Evolutionary conservation across 2,113 vertebrate genomes (phyloP), one percentile per base, ranked within the genome.

Genomic region (Cryptoleucopteryx plumbea): DNA sequence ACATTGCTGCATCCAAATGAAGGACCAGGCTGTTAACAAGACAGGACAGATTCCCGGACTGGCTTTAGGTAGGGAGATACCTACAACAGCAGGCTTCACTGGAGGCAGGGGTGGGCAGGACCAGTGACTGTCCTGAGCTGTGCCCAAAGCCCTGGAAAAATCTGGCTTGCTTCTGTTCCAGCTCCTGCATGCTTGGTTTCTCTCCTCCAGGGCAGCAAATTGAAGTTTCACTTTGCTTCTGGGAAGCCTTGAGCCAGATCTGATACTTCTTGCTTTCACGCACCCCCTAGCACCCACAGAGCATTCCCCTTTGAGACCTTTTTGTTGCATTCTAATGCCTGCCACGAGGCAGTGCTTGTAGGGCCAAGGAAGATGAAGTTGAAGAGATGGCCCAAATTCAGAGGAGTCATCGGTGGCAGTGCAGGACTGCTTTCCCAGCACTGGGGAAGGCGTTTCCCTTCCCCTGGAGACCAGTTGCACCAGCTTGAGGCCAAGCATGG

Each of bases 291-390:
- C n/a, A 70, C 20, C 22, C 47, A 13, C 25, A 26, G 6, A 71
- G 25, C 50, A 17, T 61, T 56, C 34, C 31, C 12, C 23, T 70
- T 20, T 25, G 23, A 19, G 67, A 6, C 7, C 7, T 43, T 48
- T 29, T 2, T 32, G 58, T 13, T 65, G 47, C 16, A 31, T 62
- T 88, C 85, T 32, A 48, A 29, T 40, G 20, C 78, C 55, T 56
- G 79, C 16, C 68, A 36, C 0, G 0, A 42, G 13, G 12, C 18
- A 15, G 34, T 19, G 7, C 45, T 38, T 55, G 20, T 38, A 63
- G 45, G 23, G 42, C 25, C 20, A 20, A 40, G 38, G 58, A 38
- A 80, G 15, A 43, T 8, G 38, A 52, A 70, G 42, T 29, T 58
- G 73, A 59, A 80, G 43, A 14, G 43, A 29, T 11, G 32, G 56